phyloP scores from a whole-genome alignment of 1,140 invertebrate genomes.

The Tyrophagus putrescentiae region DNA sequence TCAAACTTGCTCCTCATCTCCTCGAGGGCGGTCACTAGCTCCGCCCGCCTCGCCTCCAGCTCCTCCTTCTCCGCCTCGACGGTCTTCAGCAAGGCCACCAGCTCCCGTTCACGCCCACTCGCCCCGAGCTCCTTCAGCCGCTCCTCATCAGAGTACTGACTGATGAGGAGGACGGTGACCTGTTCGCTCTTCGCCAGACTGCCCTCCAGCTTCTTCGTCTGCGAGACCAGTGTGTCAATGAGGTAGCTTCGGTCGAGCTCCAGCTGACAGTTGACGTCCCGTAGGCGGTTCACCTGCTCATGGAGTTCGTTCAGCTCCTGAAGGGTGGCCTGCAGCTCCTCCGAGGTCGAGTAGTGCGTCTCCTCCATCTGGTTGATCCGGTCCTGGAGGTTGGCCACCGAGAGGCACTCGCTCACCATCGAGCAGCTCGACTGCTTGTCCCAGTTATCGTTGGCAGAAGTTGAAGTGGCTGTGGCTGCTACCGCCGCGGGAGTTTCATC shows the following conservation, averaged over 20 bases:
- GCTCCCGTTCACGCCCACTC: slow-evolving; percentile 60
- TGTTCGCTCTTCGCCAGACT: slow-evolving; percentile 35
- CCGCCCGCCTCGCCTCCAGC: slow-evolving; percentile 59
- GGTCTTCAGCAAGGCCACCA: slow-evolving; percentile 67
- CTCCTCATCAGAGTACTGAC: slow-evolving; percentile 32
- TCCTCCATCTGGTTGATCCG: slow-evolving; percentile 78
- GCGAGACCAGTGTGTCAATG: slow-evolving; percentile 70
- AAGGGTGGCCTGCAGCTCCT: slow-evolving; percentile 82
- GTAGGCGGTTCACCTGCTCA: slow-evolving; percentile 63
- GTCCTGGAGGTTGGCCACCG: slow-evolving; percentile 78
- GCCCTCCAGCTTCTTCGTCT: slow-evolving; percentile 77
- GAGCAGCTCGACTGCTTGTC: slow-evolving; percentile 67
- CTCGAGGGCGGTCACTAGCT: slow-evolving; percentile 50
- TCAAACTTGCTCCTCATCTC: slow-evolving; percentile 32
- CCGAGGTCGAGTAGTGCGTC: slow-evolving; percentile 75
- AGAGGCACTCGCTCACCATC: slow-evolving; percentile 69
- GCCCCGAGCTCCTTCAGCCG: slow-evolving; percentile 35
- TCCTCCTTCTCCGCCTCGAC: slow-evolving; percentile 56
- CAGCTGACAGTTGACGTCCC: slow-evolving; percentile 68
- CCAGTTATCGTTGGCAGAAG: slow-evolving; percentile 81
- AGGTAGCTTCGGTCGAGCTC: slow-evolving; percentile 72
- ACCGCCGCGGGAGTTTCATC: too few relatives aligned
- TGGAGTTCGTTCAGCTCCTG: slow-evolving; percentile 77
- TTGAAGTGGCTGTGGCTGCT: too few relatives aligned
- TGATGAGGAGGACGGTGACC: slow-evolving; percentile 31